Evolutionary conservation across 37 sponge, comb jelly and placozoan species (phyloP).

Genomic region (Tethya wilhelma): DNA sequence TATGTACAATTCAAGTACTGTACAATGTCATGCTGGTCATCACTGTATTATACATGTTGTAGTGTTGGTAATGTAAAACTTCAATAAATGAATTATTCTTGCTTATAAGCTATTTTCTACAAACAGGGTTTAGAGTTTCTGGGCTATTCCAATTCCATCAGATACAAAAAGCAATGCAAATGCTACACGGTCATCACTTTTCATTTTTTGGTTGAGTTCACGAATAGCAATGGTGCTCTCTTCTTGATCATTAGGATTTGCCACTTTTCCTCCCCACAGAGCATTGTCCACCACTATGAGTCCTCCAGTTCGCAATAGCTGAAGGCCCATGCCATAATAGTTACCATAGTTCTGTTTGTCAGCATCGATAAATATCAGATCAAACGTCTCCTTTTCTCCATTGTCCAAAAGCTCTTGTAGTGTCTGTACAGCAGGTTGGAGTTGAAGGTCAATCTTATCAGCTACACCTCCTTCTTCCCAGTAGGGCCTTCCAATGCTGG

Average conservation of each 20-base stretch:
- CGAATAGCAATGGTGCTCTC: conserved; percentile 61
- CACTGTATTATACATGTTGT: too few species aligned
- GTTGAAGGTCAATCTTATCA: conserved; percentile 75
- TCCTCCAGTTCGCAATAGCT: conserved; percentile 78
- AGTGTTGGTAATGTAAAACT: too few species aligned
- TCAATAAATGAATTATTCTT: too few species aligned
- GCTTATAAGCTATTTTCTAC: too few species aligned
- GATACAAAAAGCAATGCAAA: conserved; percentile 50
- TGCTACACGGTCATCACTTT: conserved; percentile 66
- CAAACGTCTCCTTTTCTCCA: conserved; percentile 84
- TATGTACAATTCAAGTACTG: background rate
- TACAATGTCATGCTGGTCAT: too few species aligned
- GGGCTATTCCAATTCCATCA: conserved; percentile 75
- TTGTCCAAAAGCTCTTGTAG: conserved; percentile 71
- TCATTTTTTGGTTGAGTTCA: conserved; percentile 56
- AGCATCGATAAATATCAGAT: conserved; percentile 87
- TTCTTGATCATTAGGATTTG: conserved; percentile 40
- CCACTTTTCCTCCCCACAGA: conserved; percentile 76
- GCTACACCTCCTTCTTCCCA: conserved; percentile 84
- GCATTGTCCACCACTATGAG: conserved; percentile 87
- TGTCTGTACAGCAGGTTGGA: conserved; percentile 77
- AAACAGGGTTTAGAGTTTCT: conserved; percentile 39
- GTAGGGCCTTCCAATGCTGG: conserved; percentile 63
- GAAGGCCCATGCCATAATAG: conserved; percentile 61
- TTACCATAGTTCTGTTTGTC: conserved; percentile 74